Conservation (phyloP, 2,113 vertebrate species). For the Steatornis caripensis region DNA sequence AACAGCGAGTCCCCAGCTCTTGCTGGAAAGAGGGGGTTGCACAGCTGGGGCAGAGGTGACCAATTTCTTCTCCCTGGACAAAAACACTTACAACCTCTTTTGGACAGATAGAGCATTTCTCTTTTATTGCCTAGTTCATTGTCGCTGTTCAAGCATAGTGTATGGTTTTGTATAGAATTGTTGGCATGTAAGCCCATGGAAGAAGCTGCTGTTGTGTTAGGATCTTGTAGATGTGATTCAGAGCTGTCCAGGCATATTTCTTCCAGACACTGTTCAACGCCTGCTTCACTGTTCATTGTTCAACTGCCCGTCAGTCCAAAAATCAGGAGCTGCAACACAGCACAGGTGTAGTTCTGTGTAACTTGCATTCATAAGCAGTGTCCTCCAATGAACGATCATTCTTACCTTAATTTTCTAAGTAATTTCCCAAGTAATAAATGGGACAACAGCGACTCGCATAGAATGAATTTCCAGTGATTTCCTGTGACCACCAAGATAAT, state of each 20-base stretch:
- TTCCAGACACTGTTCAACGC: background rate
- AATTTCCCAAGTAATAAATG: background rate
- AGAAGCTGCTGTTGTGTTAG: background rate
- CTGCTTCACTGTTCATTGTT: background rate
- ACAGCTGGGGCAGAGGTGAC: background rate
- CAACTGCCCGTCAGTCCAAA: background rate
- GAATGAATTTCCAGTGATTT: background rate
- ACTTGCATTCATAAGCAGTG: background rate
- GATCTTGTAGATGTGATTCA: background rate
- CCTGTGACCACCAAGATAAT: background rate
- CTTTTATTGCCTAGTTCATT: background rate
- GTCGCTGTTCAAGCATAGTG: background rate
- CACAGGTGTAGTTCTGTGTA: background rate
- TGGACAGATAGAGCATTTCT: background rate
- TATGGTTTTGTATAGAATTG: background rate
- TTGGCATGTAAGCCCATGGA: background rate
- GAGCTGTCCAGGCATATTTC: background rate
- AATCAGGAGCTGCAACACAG: background rate
- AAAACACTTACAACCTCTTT: background rate
- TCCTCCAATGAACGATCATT: background rate
- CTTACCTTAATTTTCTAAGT: background rate
- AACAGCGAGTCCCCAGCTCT: background rate
- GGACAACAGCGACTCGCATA: background rate
- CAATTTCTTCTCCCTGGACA: background rate
- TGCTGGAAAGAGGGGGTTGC: background rate